Base-by-base conservation (phyloP, 2,113 vertebrate species). In the Lepus americanus region DNA sequence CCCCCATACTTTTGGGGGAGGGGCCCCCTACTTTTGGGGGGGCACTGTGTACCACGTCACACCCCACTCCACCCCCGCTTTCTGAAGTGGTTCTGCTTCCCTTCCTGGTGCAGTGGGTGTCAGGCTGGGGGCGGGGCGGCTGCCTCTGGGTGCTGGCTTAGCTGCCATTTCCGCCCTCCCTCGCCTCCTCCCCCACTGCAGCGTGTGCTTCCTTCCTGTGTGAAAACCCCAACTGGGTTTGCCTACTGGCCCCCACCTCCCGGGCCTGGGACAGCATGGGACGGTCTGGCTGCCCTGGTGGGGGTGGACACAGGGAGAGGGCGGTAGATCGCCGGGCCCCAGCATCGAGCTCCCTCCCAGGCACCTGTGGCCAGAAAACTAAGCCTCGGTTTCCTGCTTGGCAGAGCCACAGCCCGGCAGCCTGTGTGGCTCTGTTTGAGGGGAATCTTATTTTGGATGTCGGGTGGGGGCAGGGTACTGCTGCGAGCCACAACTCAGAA, bases 181-280 rank as follows among this genome's bases (percentile, higher is more conserved):
- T 76, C 22, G 49, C 89, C 69, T 66, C 96, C 96, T 93, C 90
- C 96, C 84, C 96, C 90, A 87, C 95, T 78, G 90, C 31, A 1
- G 61, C 87, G 69, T 55, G 36, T 25, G 85, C 96, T 97, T 97
- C 96, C 97, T 97, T 97, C 97, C 97, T 97, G 96, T 97, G 95
- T 96, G 73, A 96, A 97, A 95, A 92, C 92, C 97, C 94, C 86
- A 76, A 82, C n/a, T 3, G 0, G 67, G 53, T 29, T 44, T 23
- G 23, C 83, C 67, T 0, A 4, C 89, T 0, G 12, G 55, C 78
- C 61, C 51, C 6, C 74, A 72, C 44, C 7, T 74, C 29, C 82
- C 9, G 51, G 89, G 23, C 44, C 53, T 4, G 22, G 49, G 72
- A 23, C 1, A 25, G 90, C 33, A 61, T 31, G 49, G 49, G 5